Base-by-base conservation (phyloP, 2,797 vertebrate species). In the Lycodopsis pacificus region DNA sequence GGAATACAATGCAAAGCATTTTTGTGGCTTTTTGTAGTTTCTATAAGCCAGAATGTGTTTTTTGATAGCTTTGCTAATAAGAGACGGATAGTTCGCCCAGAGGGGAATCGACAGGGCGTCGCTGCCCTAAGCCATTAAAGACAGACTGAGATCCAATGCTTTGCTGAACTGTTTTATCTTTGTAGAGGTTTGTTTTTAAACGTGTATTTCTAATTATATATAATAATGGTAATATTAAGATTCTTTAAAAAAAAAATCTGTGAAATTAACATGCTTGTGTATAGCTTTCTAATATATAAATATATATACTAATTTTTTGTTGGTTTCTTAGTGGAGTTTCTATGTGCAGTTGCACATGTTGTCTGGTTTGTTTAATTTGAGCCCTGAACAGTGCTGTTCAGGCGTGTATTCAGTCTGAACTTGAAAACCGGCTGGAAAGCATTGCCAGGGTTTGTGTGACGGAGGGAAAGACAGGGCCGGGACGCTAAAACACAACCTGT, bases 221-320 rank as follows among this genome's bases (percentile, higher is more conserved):
- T 96, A 96, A 98, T 98, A 98, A 97, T 95, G 96, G 97, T 96
- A 96, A 96, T 98, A 99, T 98, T 99, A 99, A 98, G 97, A 98
- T 97, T 97, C 97, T 98, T 97, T 97, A 95, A 96, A 95, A 97
- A 27, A 65, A 96, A 97, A 97, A 98, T 98, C 97, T 98, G 97
- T 99, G 97, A 99, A 99, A 99, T 99, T 98, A 99, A 98, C 97
- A 99, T 98, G 97, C 97, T 99, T 99, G 98, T 99, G 97, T 98
- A 99, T 99, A 99, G 97, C 97, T 98, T 98, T 99, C 97, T 99
- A 98, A 99, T 99, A 99, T 98, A 96, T 96, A 95, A 95, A 98
- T 99, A 98, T 98, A 98, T 96, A 95, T 96, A 94, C 95, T 95
- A 91, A 94, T 96, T 95, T 96, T 96, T 96, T 96, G 95, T 96